Percentiles rank a stretch among this genome's conserved stretches.
These are phyloP conservation scores for Drosophila nigritarsus DNA, from an alignment of 2,888 invertebrate species.

Conservation along the genomic window DNA sequence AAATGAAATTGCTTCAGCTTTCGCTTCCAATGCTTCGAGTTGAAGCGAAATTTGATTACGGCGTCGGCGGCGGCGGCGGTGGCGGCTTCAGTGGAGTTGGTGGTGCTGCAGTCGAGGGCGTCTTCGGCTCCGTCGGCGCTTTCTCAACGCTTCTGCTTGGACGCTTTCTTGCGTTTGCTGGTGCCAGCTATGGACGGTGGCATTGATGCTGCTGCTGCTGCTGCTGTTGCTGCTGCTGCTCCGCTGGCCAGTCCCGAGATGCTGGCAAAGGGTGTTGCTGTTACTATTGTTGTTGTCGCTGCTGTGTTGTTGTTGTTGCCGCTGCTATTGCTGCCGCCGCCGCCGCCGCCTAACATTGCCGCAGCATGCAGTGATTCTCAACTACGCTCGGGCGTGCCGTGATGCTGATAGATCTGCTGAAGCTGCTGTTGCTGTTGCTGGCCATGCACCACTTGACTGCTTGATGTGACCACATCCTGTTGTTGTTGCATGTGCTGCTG, in stretches of 20 bases:
- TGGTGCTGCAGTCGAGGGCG: conserved; percentile 1
- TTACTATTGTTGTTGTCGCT: conserved; percentile 22
- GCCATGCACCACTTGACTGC: conserved; percentile 82
- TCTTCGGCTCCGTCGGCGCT: conserved; percentile 15
- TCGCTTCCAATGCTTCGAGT: conserved; percentile 72
- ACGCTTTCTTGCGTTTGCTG: conserved; percentile 83
- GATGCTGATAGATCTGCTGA: conserved; percentile 85
- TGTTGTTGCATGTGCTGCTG: conserved; percentile 74
- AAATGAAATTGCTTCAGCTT: conserved; percentile 69
- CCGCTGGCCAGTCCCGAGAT: conserved; percentile 7
- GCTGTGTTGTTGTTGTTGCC: conserved; percentile 25
- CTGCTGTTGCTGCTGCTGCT: conserved; percentile 27
- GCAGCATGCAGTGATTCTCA: conserved; percentile 85
- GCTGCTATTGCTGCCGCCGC: conserved; percentile 20
- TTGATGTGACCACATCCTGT: conserved; percentile 84
- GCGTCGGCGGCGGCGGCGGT: conserved; percentile 24
- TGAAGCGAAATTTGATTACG: conserved; percentile 73
- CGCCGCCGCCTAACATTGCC: conserved; percentile 69
- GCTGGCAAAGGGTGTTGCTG: conserved; percentile 21
- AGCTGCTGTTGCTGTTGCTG: conserved; percentile 81
- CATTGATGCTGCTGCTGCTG: conserved; percentile 44
- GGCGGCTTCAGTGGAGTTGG: conserved; percentile 5
- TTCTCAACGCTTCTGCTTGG: conserved; percentile 84
- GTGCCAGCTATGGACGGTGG: conserved; percentile 56
- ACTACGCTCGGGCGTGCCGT: conserved; percentile 85